These are phyloP conservation scores for Syngnathoides biaculeatus DNA, from an alignment of 2,113 vertebrate species.

Conservation along the genomic window DNA sequence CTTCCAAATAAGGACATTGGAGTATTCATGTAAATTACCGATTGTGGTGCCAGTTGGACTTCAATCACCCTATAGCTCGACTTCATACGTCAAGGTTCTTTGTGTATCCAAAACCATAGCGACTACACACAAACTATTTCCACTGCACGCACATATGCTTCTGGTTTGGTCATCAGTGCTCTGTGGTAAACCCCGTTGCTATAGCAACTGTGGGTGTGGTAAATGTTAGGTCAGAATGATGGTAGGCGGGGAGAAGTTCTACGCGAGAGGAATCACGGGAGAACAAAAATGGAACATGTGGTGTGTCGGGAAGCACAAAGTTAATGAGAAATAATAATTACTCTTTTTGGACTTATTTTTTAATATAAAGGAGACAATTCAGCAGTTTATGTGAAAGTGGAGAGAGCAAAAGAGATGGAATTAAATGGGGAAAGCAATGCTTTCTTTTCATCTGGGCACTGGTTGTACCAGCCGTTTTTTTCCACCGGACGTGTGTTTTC, in stretches of 20 bases:
- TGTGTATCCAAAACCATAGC: constrained; percentile 48
- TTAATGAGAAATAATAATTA: neutral
- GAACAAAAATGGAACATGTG: constrained; percentile 41
- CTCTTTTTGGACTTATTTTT: constrained; percentile 24
- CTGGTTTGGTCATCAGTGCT: constrained; percentile 49
- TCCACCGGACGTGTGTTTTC: constrained; percentile 50
- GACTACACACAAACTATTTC: constrained; percentile 47
- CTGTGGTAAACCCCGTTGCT: constrained; percentile 56
- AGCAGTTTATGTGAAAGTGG: constrained; percentile 18
- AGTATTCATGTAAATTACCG: neutral
- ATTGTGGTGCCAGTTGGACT: neutral
- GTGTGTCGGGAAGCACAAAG: constrained; percentile 11
- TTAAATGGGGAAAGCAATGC: constrained; percentile 30
- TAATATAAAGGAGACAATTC: constrained; percentile 31
- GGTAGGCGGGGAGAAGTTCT: constrained; percentile 17
- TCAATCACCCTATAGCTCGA: constrained; percentile 5
- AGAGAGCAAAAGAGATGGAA: constrained; percentile 28
- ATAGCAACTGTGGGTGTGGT: constrained; percentile 55
- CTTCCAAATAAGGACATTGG: neutral
- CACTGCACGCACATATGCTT: constrained; percentile 36
- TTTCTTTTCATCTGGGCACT: constrained; percentile 36
- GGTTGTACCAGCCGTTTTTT: constrained; percentile 49
- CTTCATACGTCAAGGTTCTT: constrained; percentile 38
- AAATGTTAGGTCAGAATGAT: constrained; percentile 5
- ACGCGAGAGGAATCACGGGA: constrained; percentile 23